Evolutionary conservation across 2,113 vertebrate species (phyloP), one percentile per base, ranked within the genome.

Genomic region (Paradoxurus hermaphroditus): DNA sequence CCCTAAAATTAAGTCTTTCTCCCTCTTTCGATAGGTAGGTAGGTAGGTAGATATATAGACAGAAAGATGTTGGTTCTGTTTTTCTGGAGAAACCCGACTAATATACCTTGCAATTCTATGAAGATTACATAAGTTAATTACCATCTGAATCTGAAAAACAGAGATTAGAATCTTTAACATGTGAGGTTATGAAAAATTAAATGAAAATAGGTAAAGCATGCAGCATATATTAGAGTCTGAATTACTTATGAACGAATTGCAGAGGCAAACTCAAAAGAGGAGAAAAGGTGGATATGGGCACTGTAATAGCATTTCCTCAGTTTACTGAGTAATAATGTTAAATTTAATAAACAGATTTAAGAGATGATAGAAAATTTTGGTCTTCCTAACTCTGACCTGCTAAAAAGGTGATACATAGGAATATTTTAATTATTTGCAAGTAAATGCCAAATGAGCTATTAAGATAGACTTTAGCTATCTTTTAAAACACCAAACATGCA

Each of bases 141-240:
- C 87, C 14, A 85, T 34, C 62, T 93, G 29, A 95, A 95, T 75
- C 44, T 84, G 46, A 90, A 84, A 97, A 92, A 53, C 8, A 23
- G 62, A 3, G 18, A 86, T 82, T 85, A 84, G 59, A 34, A 78
- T 87, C n/a, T 95, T 96, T 83, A 75, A 90, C 10, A 85, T 97
- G 70, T n/a, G 63, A 96, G 14, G 4, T 78, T 82, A 63, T 88
- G n/a, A 94, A 94, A 92, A 96, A 77, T 81, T 36, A 94, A 95
- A 87, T 81, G n/a, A 82, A 95, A 92, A 7, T 67, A 51, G 9
- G 0, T 51, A 39, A 91, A 95, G 12, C 9, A 75, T 5, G 11
- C 14, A 79, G 4, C 44, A 83, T 11, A 44, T 92, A 75, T 36
- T 46, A 91, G 36, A 3, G 11, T 44, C 39, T 96, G 16, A 77